These are phyloP conservation scores for Rapana venosa DNA, from an alignment of 2,888 invertebrate species.

Conservation along the genomic window DNA sequence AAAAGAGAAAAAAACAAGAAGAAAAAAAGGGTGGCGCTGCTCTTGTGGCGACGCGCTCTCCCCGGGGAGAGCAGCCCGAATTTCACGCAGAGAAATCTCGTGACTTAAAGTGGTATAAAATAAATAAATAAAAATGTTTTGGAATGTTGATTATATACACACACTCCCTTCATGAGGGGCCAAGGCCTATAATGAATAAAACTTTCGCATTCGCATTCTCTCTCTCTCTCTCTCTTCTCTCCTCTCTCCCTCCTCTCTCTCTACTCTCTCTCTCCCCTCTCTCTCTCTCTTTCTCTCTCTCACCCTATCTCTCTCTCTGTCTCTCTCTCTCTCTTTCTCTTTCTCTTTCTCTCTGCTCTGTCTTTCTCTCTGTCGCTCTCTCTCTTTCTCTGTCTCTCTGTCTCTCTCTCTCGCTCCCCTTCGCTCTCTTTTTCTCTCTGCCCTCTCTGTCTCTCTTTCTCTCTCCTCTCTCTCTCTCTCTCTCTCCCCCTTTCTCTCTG, in stretches of 20 bases:
- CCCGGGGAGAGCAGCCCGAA: too few relatives aligned
- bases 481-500: background rate
- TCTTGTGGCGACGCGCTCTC: too few relatives aligned
- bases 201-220: background rate
- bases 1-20: too few relatives aligned
- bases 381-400: too few relatives aligned
- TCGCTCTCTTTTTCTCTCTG: background rate
- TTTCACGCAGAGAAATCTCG: too few relatives aligned
- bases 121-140: too few relatives aligned
- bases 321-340: background rate
- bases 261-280: slow-evolving; percentile 26
- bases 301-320: background rate
- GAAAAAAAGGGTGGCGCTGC: too few relatives aligned
- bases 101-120: too few relatives aligned
- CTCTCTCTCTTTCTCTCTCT: background rate
- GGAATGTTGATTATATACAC: too few relatives aligned
- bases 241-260: background rate
- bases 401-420: too few relatives aligned
- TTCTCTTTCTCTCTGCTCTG: slow-evolving; percentile 11
- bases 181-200: background rate
- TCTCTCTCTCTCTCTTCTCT: background rate
- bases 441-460: background rate
- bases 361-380: too few relatives aligned
- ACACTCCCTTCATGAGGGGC: too few relatives aligned
- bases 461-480: background rate